Percentiles rank a stretch among this genome's conserved stretches.
These are phyloP conservation scores for Thinocorus orbignyianus DNA, from an alignment of 2,113 vertebrate genomes.

Conservation along the genomic window DNA sequence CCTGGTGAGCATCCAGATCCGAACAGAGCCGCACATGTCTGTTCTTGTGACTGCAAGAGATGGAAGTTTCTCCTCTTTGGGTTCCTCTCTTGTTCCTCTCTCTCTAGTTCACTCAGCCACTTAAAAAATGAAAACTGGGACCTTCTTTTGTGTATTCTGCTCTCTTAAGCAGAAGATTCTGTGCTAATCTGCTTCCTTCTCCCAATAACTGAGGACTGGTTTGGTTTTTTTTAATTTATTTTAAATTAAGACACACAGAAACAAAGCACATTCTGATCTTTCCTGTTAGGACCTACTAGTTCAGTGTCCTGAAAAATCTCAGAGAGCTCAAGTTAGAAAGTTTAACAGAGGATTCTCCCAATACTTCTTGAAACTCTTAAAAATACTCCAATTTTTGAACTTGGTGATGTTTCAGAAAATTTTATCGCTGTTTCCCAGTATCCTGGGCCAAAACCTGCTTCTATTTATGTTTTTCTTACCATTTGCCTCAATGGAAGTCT, in stretches of 20 bases:
- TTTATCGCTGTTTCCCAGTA: not conserved
- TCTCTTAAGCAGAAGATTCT: not conserved
- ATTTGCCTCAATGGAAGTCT: not conserved
- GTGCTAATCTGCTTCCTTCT: not conserved
- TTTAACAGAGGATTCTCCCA: not conserved
- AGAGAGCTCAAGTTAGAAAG: not conserved
- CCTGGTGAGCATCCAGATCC: slow-evolving; percentile 51
- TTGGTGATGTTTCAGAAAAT: not conserved
- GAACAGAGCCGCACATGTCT: slow-evolving; percentile 33
- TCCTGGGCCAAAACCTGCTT: not conserved
- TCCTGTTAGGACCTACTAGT: not conserved
- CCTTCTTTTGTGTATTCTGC: not conserved
- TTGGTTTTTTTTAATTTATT: not conserved
- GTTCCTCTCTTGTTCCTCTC: slow-evolving; percentile 7
- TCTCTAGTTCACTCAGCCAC: slow-evolving; percentile 4
- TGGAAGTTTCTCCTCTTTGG: slow-evolving; percentile 16
- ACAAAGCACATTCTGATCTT: not conserved
- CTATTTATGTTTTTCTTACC: not conserved
- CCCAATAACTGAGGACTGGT: not conserved
- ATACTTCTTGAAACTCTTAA: not conserved
- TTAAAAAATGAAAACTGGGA: not conserved
- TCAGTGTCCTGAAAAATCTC: not conserved
- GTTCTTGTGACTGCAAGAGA: slow-evolving; percentile 13
- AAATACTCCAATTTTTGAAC: not conserved
- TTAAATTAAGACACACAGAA: not conserved